phyloP scores from a whole-genome alignment of 2,888 invertebrate species.

The Noctua janthe region DNA sequence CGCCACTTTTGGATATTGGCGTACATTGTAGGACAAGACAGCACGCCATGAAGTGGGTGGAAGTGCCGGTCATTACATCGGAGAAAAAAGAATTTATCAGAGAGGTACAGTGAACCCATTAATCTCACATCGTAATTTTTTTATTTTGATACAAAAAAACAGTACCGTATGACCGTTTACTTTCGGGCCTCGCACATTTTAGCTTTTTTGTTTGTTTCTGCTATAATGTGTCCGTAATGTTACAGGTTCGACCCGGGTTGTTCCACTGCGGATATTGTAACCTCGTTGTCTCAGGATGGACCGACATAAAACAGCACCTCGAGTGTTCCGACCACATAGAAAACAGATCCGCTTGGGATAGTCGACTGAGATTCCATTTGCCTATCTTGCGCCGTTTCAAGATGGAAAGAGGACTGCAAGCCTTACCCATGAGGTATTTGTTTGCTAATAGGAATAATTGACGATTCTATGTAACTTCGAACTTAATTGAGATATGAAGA shows the following conservation, averaged over 20 bases:
- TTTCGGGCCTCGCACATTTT: no score
- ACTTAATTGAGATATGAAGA: neutral
- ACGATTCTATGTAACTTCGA: neutral
- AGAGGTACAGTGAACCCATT: slow-evolving; percentile 51
- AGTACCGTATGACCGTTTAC: no score
- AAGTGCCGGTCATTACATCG: slow-evolving; percentile 41
- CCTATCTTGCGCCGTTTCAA: slow-evolving; percentile 19
- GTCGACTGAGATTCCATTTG: slow-evolving; percentile 37
- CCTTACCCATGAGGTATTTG: neutral
- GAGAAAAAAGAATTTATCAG: slow-evolving; percentile 53
- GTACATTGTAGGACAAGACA: neutral
- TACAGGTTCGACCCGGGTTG: slow-evolving; percentile 53
- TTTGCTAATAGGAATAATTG: neutral
- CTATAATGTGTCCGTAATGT: neutral
- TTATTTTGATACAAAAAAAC: no score
- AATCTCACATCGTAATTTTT: no score
- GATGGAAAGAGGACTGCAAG: neutral
- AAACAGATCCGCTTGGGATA: neutral
- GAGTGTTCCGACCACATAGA: slow-evolving; percentile 59
- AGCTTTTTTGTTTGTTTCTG: neutral
- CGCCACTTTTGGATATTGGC: fast-evolving
- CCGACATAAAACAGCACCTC: slow-evolving; percentile 67
- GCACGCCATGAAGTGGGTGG: neutral
- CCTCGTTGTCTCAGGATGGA: slow-evolving; percentile 62
- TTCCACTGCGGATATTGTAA: slow-evolving; percentile 79